Evolutionary conservation across 2,888 invertebrate species (phyloP), one percentile per base, ranked within the genome.

Genomic region (Erynnis tages): DNA sequence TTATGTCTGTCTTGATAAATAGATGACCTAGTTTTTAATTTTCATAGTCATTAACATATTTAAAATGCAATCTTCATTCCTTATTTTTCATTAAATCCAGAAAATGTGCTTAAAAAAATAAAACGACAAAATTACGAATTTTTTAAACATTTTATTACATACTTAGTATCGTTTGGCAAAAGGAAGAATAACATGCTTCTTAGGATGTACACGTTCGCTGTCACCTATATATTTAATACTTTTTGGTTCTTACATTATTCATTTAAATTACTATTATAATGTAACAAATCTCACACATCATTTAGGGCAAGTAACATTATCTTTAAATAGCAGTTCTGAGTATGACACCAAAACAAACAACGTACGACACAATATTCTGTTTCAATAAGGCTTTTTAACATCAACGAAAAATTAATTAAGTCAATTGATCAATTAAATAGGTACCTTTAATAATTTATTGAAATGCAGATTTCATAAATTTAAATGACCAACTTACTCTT

Each of bases 121-220:
- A 56, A 49, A 56, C 41, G 8, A 54, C 2, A 6, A 11, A 25
- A n/a, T 50, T 19, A 54, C 30, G 55, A 46, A 66, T 70, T 71
- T 63, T 68, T 79, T 79, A 65, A 76, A 74, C 71, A 66, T 74
- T 82, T 87, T 82, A 83, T 83, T 86, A 78, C 70, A 73, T 76
- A 79, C 60, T 71, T 67, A 70, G 67, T 79, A 82, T 79, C 65
- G 84, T 88, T 87, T 88, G 87, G 87, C 87, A 88, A 86, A 84
- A 83, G 71, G 83, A 84, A 82, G 82, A 77, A 69, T 73, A 75
- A 76, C 71, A 77, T 75, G 75, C 70, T 74, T 71, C 66, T 63
- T 41, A 41, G 17, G 41, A 67, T 63, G 70, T 73, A 78, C 71
- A 71, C 68, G 65, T 63, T 61, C 49, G 53, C 59, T 68, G 66